A percentile compares a stretch with the other conserved stretches of the same genome.
Evolutionary conservation across 2,888 invertebrate species (phyloP).

Genomic region (Adelognathus sp.): DNA sequence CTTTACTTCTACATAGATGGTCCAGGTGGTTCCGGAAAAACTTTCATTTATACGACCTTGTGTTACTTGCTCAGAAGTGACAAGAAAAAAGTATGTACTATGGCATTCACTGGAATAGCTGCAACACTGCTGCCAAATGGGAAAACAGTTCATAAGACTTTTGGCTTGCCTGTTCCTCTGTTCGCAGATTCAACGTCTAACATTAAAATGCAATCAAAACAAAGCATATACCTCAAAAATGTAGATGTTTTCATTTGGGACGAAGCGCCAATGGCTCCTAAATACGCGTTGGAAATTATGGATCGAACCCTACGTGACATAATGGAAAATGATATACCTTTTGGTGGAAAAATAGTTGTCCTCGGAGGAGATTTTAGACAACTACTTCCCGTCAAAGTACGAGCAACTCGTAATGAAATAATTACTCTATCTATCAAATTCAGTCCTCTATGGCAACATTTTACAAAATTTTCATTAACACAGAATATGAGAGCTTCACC

Average conservation of each 20-base stretch:
- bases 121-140: slow-evolving; percentile 70
- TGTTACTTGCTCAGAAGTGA: not conserved
- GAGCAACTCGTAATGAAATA: not conserved
- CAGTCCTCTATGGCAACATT: not conserved
- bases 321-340: not conserved
- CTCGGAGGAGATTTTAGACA: not conserved
- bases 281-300: not conserved
- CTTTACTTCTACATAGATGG: not conserved
- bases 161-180: slow-evolving; percentile 18
- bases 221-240: not conserved
- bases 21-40: not conserved
- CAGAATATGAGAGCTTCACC: not conserved
- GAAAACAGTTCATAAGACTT: slow-evolving; percentile 54
- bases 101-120: not conserved
- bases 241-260: not conserved
- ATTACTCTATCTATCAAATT: not conserved
- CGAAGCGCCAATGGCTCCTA: not conserved
- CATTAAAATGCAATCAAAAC: not conserved
- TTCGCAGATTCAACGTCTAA: not conserved
- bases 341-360: not conserved
- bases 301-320: not conserved
- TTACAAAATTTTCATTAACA: not conserved
- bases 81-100: not conserved
- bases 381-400: not conserved
- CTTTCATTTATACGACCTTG: not conserved